Conservation (phyloP, 2,888 invertebrate species). For the Diarsia dahlii region DNA sequence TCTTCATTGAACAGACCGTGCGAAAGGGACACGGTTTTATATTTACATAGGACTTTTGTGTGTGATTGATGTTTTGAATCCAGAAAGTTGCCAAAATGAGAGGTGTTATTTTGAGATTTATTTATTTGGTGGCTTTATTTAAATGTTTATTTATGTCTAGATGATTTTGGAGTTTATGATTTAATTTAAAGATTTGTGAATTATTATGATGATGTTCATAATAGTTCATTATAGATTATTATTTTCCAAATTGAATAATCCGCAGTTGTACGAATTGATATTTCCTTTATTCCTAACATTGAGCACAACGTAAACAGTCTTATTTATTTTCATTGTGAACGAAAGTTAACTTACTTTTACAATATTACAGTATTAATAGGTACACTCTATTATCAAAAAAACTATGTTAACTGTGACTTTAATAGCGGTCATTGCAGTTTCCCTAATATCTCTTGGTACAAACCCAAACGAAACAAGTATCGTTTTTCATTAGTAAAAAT, state of each 20-base stretch:
- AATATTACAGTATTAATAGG: neutral
- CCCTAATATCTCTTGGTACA: too few relatives aligned
- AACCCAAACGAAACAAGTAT: too few relatives aligned
- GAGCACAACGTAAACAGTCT: neutral
- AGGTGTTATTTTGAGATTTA: conserved; percentile 21
- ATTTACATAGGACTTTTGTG: conserved; percentile 70
- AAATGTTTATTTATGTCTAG: neutral
- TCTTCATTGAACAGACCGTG: conserved; percentile 52
- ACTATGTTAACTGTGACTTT: too few relatives aligned
- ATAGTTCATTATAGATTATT: too few relatives aligned
- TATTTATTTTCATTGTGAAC: neutral
- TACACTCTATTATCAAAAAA: too few relatives aligned
- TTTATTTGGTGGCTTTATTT: neutral
- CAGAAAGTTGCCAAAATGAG: conserved; percentile 25
- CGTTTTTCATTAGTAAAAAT: too few relatives aligned
- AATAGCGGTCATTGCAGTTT: too few relatives aligned
- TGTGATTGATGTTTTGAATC: conserved; percentile 26
- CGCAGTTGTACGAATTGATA: neutral
- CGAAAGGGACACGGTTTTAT: conserved; percentile 63
- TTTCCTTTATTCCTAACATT: neutral
- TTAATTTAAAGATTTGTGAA: too few relatives aligned
- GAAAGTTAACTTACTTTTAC: neutral
- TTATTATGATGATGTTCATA: too few relatives aligned
- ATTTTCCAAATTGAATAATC: too few relatives aligned
- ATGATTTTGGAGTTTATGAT: neutral